A percentile compares a stretch with the other conserved stretches of the same genome.
Conservation (phyloP, 53 echinoderm and acorn worm genomes). For the Holothuria scabra region DNA sequence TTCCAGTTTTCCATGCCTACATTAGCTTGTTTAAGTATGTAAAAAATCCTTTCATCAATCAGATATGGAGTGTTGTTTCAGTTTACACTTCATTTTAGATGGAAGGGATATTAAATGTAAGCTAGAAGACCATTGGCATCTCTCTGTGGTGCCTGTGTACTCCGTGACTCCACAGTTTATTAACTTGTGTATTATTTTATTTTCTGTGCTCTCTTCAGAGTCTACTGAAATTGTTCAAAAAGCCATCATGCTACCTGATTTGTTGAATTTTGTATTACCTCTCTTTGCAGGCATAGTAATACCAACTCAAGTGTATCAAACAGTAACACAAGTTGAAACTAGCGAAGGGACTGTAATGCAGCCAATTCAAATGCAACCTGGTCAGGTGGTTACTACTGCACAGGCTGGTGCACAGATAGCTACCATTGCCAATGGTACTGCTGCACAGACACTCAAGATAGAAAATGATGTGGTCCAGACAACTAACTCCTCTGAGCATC, state of each 20-base stretch:
- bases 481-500: conserved; percentile 39
- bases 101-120: conserved; percentile 36
- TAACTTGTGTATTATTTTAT: too few species aligned
- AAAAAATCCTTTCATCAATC: too few species aligned
- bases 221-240: too few species aligned
- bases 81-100: conserved; percentile 5
- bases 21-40: too few species aligned
- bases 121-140: conserved; percentile 48
- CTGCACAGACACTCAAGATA: conserved; percentile 20
- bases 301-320: conserved; percentile 95
- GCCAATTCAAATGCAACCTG: conserved; percentile 63
- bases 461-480: conserved; percentile 36
- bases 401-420: conserved; percentile 40
- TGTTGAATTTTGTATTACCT: too few species aligned
- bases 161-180: conserved; percentile 21
- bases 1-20: too few species aligned
- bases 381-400: conserved; percentile 49
- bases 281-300: conserved; percentile 83
- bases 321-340: conserved; percentile 63
- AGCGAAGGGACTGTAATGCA: conserved; percentile 58
- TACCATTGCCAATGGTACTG: conserved; percentile 37
- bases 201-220: too few species aligned
- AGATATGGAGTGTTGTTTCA: not conserved
- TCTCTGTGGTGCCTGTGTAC: conserved; percentile 44
- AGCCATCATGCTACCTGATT: too few species aligned